Conservation (phyloP, 1,140 invertebrate species). For the Nixonia krombeini region DNA sequence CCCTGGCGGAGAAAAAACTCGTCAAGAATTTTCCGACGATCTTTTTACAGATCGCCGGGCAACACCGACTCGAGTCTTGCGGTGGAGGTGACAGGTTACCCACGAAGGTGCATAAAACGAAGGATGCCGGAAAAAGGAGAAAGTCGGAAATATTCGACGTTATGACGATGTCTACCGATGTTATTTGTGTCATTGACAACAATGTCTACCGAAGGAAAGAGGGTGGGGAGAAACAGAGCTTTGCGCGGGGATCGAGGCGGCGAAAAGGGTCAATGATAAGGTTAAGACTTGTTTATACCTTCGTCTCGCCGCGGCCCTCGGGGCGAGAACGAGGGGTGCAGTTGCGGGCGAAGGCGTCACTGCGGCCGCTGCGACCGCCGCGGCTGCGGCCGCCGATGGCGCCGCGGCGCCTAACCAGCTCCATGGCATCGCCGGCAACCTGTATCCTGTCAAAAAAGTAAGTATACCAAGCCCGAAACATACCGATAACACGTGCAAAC, state of each 20-base stretch:
- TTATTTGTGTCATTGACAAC: too few relatives aligned
- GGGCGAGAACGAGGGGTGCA: constrained; percentile 68
- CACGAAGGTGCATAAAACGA: too few relatives aligned
- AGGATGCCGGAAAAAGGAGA: too few relatives aligned
- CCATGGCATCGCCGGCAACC: constrained; percentile 70
- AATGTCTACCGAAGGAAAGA: too few relatives aligned
- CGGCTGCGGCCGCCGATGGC: constrained; percentile 69
- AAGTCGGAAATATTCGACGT: too few relatives aligned
- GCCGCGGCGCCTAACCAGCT: constrained; percentile 67
- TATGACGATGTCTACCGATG: too few relatives aligned
- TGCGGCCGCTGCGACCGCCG: constrained; percentile 67
- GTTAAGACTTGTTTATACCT: constrained; percentile 48
- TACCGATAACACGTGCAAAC: constrained; percentile 8
- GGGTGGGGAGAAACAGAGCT: too few relatives aligned
- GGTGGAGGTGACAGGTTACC: too few relatives aligned
- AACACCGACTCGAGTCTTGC: too few relatives aligned
- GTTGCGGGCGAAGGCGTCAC: constrained; percentile 68
- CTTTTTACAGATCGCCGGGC: too few relatives aligned
- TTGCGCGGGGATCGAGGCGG: constrained; percentile 23
- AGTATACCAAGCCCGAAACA: constrained; percentile 30
- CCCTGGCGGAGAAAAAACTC: too few relatives aligned
- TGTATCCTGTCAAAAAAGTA: constrained; percentile 65
- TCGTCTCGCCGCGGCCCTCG: constrained; percentile 68
- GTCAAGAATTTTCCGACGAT: too few relatives aligned
- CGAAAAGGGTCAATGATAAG: constrained; percentile 36